Evolutionary conservation across 2,113 vertebrate species (phyloP).

Genomic region (Psittacula cyanocephala): DNA sequence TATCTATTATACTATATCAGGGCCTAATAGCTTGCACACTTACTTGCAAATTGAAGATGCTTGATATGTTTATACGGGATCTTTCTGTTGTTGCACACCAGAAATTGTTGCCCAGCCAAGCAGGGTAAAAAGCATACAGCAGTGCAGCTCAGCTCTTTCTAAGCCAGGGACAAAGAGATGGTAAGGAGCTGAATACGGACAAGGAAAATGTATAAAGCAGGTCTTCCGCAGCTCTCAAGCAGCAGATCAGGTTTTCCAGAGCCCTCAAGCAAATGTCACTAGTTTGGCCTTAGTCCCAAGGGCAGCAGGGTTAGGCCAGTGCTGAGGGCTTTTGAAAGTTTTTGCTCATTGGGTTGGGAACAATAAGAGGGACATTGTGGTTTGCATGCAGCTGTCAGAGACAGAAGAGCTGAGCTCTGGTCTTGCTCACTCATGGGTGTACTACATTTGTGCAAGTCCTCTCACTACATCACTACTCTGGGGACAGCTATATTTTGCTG

Average conservation of each 20-base stretch:
- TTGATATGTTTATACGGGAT: not conserved
- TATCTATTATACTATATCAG: not conserved
- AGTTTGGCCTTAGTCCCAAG: not conserved
- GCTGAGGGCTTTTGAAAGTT: not conserved
- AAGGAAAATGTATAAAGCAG: not conserved
- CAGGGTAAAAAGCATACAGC: not conserved
- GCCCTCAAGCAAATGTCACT: not conserved
- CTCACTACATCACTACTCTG: not conserved
- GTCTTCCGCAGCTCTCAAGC: not conserved
- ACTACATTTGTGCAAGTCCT: not conserved
- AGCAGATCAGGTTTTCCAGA: not conserved
- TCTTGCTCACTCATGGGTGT: not conserved
- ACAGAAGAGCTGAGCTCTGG: not conserved
- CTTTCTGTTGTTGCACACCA: not conserved
- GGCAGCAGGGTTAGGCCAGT: not conserved
- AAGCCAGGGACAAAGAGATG: accelerated
- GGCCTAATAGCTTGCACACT: not conserved
- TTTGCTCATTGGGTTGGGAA: not conserved
- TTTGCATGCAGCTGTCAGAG: accelerated
- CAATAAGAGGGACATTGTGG: not conserved
- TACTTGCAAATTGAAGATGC: not conserved
- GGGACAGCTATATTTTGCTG: not conserved
- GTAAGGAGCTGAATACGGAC: not conserved
- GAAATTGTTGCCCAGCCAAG: not conserved
- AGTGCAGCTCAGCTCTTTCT: not conserved